Percentiles rank a stretch among this genome's conserved stretches.
These are phyloP conservation scores for Channa maculata DNA, from an alignment of 2,113 vertebrate genomes.

Conservation along the genomic window DNA sequence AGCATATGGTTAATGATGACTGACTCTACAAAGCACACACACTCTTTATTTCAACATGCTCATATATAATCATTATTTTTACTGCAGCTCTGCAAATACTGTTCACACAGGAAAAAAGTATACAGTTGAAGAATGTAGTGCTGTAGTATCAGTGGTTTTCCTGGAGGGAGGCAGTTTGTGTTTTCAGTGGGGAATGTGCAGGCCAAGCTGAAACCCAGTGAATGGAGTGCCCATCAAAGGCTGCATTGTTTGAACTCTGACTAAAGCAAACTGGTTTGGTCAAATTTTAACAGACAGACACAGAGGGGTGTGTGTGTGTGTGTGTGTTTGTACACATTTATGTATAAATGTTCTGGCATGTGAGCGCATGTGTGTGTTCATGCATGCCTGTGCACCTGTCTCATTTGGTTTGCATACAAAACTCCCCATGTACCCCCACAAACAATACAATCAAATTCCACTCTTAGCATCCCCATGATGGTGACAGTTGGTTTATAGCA, in stretches of 20 bases:
- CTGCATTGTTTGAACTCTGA: conserved; percentile 75
- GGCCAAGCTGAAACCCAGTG: conserved; percentile 63
- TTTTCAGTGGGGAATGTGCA: conserved; percentile 73
- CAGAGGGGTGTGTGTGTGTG: conserved; percentile 7
- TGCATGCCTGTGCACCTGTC: conserved; percentile 42
- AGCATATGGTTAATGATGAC: conserved; percentile 23
- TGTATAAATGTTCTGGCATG: conserved; percentile 20
- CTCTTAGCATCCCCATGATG: conserved; percentile 1
- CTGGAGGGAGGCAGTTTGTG: conserved; percentile 58
- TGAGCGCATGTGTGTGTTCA: conserved; percentile 8
- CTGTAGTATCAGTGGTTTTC: conserved; percentile 57
- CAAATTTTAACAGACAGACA: conserved; percentile 63
- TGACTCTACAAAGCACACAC: not conserved
- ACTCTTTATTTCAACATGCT: conserved; percentile 29
- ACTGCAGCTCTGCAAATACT: not conserved
- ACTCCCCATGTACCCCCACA: conserved; percentile 2
- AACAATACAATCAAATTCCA: conserved; percentile 9
- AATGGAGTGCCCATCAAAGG: conserved; percentile 69
- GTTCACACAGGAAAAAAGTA: not conserved
- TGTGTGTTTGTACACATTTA: conserved; percentile 1
- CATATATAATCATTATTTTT: conserved; percentile 25
- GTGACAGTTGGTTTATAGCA: conserved; percentile 54
- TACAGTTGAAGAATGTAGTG: conserved; percentile 57
- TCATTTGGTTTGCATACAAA: conserved; percentile 38
- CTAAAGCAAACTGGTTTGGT: conserved; percentile 68